A percentile compares a stretch with the other conserved stretches of the same genome.
These are phyloP conservation scores for Elgaria multicarinata DNA, from an alignment of 2,113 vertebrate species.

Conservation along the genomic window DNA sequence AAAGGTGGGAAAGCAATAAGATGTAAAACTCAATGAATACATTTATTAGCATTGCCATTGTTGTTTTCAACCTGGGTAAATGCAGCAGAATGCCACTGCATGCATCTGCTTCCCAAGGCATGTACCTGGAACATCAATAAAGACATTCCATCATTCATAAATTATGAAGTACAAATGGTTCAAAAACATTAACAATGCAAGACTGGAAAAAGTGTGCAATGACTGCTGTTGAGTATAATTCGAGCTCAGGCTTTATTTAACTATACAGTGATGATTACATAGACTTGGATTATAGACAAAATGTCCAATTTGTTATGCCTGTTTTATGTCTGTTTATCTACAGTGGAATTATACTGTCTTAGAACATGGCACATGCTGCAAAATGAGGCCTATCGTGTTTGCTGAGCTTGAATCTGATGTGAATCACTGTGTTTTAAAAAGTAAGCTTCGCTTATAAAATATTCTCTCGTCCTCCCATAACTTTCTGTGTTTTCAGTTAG, in stretches of 20 bases:
- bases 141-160: background rate
- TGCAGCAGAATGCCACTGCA: background rate
- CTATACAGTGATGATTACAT: background rate
- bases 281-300: constrained; percentile 27
- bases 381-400: background rate
- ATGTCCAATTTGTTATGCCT: background rate
- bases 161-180: background rate
- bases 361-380: constrained; percentile 24
- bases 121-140: background rate
- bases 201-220: background rate
- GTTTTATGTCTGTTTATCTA: constrained; percentile 36
- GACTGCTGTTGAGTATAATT: background rate
- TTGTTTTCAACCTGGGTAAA: background rate
- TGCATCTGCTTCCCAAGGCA: background rate
- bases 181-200: background rate
- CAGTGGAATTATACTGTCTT: constrained; percentile 8
- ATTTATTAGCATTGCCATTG: background rate
- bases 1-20: background rate
- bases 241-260: constrained; percentile 36
- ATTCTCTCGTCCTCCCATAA: background rate
- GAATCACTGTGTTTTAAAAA: constrained; percentile 21
- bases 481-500: background rate
- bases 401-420: constrained; percentile 1
- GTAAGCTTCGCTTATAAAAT: background rate
- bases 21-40: background rate